Base-by-base conservation (phyloP, 2,888 invertebrate species). In the Parasteatoda lunata region DNA sequence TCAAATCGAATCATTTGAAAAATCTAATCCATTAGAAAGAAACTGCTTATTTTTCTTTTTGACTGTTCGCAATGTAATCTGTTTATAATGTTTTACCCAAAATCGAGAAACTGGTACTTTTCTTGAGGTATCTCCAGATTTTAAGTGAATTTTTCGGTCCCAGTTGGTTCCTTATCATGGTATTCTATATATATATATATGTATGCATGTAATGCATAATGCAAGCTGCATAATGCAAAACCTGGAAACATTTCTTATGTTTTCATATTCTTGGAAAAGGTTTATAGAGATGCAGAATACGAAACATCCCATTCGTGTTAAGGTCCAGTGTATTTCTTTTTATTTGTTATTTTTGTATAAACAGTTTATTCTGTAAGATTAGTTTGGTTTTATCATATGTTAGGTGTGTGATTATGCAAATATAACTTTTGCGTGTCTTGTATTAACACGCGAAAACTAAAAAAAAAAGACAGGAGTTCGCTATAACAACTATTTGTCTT, bases 151-250 rank as follows among this genome's bases (percentile, higher is more conserved):
- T 77, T 72, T 72, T 72, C 72, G 77, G 65, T 66, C 70, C 82
- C 9, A 66, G 71, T n/a, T 77, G 65, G 65, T 71, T 65, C 59
- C 54, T 59, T 54, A 84, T 84, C 65, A 13, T n/a, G 66, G 66
- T 30, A 64, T 66, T 52, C 66, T 72, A 66, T 73, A 80, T 80
- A 59, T 66, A 65, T 77, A 77, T 65, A 84, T 84, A 77, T 77
- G 77, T 77, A 84, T 84, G 83, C 71, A 84, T 77, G 83, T 68
- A 66, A 77, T 84, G 83, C 83, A 84, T 83, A 83, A 83, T 83
- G 83, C 77, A 65, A 65, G 77, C 83, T 77, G 83, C 77, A 83
- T 84, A 84, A 84, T 84, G 77, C 54, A 80, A 30, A 71, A 65
- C 15, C 71, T 77, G 83, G 77, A 65, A 77, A 71, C 72, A 30